phyloP scores from a whole-genome alignment of 2,113 vertebrate species.

The Heteronetta atricapilla region DNA sequence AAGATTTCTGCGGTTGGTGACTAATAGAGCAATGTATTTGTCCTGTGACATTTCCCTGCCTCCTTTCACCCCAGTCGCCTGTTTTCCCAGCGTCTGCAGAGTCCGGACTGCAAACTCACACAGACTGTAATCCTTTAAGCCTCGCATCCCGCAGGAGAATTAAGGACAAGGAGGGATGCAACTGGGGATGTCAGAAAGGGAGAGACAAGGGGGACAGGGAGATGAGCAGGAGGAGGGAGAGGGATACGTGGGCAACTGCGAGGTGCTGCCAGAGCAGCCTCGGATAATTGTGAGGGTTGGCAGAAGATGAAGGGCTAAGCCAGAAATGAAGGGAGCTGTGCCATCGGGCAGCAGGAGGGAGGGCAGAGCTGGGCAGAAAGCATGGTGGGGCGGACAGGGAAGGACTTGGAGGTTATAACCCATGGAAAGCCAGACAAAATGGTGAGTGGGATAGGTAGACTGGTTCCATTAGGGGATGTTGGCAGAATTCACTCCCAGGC shows the following conservation, averaged over 20 bases:
- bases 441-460: not conserved
- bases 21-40: not conserved
- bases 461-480: not conserved
- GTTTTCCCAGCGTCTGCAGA: not conserved
- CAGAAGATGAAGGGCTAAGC: not conserved
- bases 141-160: constrained; percentile 12
- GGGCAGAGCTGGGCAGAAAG: not conserved
- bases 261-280: not conserved
- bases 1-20: not conserved
- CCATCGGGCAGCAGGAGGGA: accelerated
- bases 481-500: not conserved
- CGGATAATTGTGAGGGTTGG: not conserved
- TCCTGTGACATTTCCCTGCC: not conserved
- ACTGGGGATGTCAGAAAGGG: not conserved
- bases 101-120: not conserved
- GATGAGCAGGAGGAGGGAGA: not conserved
- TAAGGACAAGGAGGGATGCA: constrained; percentile 1
- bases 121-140: constrained; percentile 40
- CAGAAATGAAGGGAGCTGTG: not conserved
- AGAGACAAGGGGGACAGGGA: not conserved
- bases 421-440: not conserved
- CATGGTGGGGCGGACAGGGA: not conserved
- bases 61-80: not conserved
- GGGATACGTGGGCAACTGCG: not conserved
- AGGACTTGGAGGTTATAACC: not conserved